Percentiles rank a stretch among this genome's conserved stretches.
Evolutionary conservation across 2,797 vertebrate genomes (phyloP).

Genomic region (Muscicapa comitata): DNA sequence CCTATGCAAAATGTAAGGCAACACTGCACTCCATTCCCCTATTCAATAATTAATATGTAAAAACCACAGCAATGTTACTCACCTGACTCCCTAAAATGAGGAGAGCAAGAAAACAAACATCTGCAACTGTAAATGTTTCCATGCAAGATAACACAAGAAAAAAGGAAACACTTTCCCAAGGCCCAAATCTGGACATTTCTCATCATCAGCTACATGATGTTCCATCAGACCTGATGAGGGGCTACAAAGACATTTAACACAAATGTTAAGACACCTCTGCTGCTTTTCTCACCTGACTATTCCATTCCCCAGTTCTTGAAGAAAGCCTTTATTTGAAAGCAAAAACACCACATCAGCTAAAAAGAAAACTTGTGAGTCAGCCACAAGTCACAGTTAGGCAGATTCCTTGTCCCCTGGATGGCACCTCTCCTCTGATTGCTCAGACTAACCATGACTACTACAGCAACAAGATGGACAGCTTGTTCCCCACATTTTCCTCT

Average conservation of each 20-base stretch:
- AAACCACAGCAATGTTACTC: not conserved
- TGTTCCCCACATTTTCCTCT: not conserved
- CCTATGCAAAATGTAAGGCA: not conserved
- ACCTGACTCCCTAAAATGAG: not conserved
- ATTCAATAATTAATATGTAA: not conserved
- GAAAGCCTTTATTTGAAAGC: not conserved
- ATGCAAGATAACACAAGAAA: not conserved
- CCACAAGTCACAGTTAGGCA: not conserved
- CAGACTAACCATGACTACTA: not conserved
- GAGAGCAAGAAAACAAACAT: not conserved
- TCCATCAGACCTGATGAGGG: not conserved
- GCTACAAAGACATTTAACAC: not conserved
- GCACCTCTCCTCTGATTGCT: not conserved
- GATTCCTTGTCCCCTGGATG: not conserved
- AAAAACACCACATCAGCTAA: not conserved
- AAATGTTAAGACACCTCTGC: not conserved
- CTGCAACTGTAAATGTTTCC: not conserved
- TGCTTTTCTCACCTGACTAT: not conserved
- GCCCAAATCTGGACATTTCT: not conserved
- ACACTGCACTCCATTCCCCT: not conserved
- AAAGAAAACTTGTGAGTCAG: not conserved
- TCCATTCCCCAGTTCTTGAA: not conserved
- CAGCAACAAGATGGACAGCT: not conserved
- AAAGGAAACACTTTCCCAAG: not conserved
- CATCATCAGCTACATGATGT: not conserved